Base-by-base conservation (phyloP, 2,888 invertebrate genomes). In the Lydus trimaculatus region DNA sequence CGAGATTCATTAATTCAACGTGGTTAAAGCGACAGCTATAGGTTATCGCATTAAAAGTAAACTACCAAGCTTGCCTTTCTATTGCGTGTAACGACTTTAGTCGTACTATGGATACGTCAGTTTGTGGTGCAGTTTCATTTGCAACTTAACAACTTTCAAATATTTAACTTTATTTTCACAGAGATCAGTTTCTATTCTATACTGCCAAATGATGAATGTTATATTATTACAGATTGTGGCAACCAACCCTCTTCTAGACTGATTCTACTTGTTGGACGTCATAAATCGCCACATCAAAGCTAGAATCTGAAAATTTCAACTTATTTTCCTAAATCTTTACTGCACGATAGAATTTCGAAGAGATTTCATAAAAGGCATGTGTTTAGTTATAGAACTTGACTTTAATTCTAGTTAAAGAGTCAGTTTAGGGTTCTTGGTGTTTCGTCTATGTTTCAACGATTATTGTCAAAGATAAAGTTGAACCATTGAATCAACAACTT, bases 1-100 rank as follows among this genome's bases (percentile, higher is more conserved):
- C 7, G 66, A 59, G 67, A 72, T 76, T 78, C 78, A 78, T 80
- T 80, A 80, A 79, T 80, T 79, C 79, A 73, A 64, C 69, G 77
- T 69, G 76, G 77, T 76, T 76, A 78, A 76, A 73, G 75, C 73
- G 76, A 74, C 74, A 73, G 75, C 71, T 72, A 73, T 73, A 67
- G 73, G 72, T 71, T 71, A 70, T 71, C 68, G 71, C 70, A 72
- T 72, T 72, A 73, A 73, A 56, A 56, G 15, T 56, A 52, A 64
- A 48, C 63, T 74, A 69, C 70, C 69, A 73, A 69, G 71, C 59
- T 25, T 52, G 52, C 11, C n/a, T 17, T n/a, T 9, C 48, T 5
- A 52, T 13, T 3, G 25, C 71, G 75, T 75, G 72, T 77, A 78
- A 78, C 74, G 76, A 78, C 76, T 78, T 25, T 76, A 77, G 78